A percentile compares a stretch with the other conserved stretches of the same genome.
phyloP scores from a whole-genome alignment of 2,888 invertebrate species.

The Acleris cristana region DNA sequence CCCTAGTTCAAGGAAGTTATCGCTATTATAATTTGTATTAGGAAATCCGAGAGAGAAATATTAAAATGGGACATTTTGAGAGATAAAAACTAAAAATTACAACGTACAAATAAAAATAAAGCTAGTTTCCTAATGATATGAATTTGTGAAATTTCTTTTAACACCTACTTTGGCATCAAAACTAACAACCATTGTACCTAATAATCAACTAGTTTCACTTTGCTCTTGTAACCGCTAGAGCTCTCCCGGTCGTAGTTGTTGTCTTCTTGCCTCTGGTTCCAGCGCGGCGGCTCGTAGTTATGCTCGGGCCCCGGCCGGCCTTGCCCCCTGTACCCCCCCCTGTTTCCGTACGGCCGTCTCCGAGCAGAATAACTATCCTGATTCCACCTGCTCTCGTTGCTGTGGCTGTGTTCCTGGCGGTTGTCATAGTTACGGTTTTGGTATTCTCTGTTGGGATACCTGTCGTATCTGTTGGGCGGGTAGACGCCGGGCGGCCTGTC shows the following conservation, averaged over 20 bases:
- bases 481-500: constrained; percentile 47
- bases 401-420: constrained; percentile 13
- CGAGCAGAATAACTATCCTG: constrained; percentile 44
- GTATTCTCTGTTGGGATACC: constrained; percentile 46
- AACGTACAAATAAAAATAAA: background rate
- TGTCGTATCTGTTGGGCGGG: constrained; percentile 51
- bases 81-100: too few relatives aligned
- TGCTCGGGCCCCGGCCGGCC: constrained; percentile 45
- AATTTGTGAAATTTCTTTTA: constrained; percentile 40
- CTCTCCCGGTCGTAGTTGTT: constrained; percentile 42
- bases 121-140: constrained; percentile 39
- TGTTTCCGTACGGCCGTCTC: constrained; percentile 54
- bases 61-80: background rate
- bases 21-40: too few relatives aligned
- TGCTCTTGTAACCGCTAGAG: constrained; percentile 50
- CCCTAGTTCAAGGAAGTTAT: too few relatives aligned
- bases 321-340: constrained; percentile 58
- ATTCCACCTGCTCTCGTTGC: constrained; percentile 51
- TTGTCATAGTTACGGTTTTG: constrained; percentile 20
- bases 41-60: background rate
- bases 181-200: constrained; percentile 42
- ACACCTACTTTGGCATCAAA: constrained; percentile 47
- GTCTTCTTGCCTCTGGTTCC: constrained; percentile 35
- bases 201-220: constrained; percentile 76
- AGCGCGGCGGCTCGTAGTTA: constrained; percentile 41